Conservation (phyloP, 2,797 vertebrate species). For the Melanotaenia pygmaea region DNA sequence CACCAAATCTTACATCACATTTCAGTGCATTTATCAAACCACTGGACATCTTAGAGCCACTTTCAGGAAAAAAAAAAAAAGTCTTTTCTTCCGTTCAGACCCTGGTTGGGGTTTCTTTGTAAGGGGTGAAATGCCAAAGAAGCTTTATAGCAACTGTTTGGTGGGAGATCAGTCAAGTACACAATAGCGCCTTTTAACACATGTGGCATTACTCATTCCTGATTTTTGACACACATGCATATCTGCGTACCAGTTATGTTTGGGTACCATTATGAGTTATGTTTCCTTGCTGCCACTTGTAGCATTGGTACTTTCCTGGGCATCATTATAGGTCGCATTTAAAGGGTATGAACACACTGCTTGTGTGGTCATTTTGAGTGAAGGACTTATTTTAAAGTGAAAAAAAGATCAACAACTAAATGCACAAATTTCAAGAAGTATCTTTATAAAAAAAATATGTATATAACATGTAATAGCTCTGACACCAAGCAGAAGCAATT, state of each 20-base stretch:
- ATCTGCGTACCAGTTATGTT: constrained; percentile 3
- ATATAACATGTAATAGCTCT: too few relatives aligned
- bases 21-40: neutral
- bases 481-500: too few relatives aligned
- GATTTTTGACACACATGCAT: neutral
- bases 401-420: neutral
- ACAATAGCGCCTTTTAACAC: neutral
- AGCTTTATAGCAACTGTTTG: neutral
- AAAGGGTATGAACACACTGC: too few relatives aligned
- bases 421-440: neutral
- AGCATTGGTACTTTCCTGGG: too few relatives aligned
- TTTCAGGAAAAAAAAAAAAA: neutral
- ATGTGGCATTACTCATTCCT: neutral
- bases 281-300: too few relatives aligned
- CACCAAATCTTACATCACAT: neutral
- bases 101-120: neutral
- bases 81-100: neutral
- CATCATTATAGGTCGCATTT: too few relatives aligned
- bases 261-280: too few relatives aligned
- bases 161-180: neutral
- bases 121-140: neutral
- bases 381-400: neutral
- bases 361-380: too few relatives aligned
- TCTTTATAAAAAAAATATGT: too few relatives aligned
- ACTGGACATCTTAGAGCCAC: neutral